Base-by-base conservation (phyloP, 53 echinoderm and acorn worm species). In the Holothuria scabra region DNA sequence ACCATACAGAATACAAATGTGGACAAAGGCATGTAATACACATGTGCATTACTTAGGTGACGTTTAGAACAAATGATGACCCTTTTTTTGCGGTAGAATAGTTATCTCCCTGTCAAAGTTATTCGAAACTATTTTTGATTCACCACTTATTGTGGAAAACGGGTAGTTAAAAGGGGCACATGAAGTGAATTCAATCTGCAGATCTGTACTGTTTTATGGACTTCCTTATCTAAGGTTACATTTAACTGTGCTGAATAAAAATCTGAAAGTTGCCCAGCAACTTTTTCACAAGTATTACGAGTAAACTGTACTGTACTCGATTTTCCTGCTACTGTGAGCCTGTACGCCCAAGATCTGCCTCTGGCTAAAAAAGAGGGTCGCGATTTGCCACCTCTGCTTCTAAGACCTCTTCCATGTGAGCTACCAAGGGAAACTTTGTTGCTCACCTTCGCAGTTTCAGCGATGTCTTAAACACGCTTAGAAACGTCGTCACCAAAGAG, bases 401-500 rank as follows among this genome's bases (percentile, higher is more conserved):
- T 20, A 44, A 35, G 9, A 35, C 35, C 35, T 44, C 74, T 19
- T 19, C 9, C 21, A 16, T 5, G 18, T 44, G 49, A 41, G 49
- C 74, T 44, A 2, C 9, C 37, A 33, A 19, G 37, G 32, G 46
- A 5, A 20, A 74, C 21, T 74, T 46, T 74, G 37, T 14, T 35
- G 74, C 72, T 23, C 72, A 72, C 23, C 35, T 35, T 72, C 12
- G 14, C 4, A 44, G 37, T 74, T 46, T 74, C 74, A 44, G 21
- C 46, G 41, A 74, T 74, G 3, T 74, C 74, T 26, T 74, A 38
- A 19, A 74, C 74, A 10, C 5, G 46, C 4, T 74, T 74, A 4
- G 74, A 38, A 46, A 74, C 38, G 38, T 74, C 46, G 38, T 74
- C 38, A 3, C 49, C 74, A 13, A 74, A 74, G 38, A 74, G 49